Base-by-base conservation (phyloP, 2,797 vertebrate species). In the Gastrophryne carolinensis region DNA sequence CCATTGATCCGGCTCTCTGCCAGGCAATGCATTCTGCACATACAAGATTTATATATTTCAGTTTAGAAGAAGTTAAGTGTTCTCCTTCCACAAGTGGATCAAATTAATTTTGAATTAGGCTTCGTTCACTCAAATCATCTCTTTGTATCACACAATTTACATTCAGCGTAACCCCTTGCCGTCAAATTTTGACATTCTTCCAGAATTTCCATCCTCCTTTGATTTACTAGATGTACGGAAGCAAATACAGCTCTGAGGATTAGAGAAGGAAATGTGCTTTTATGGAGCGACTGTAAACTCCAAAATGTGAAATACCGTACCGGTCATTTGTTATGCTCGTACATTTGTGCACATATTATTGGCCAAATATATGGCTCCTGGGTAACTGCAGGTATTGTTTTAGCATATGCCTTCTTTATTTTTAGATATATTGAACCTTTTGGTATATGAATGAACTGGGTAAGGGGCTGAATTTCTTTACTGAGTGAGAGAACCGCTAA, bases 1-100 rank as follows among this genome's bases (percentile, higher is more conserved):
- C 81, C 86, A 88, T 85, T 89, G 87, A 88, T 88, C 82, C 86
- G 85, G 84, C 89, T 84, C 83, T 78, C 75, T 86, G 75, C 66
- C 80, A 80, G 83, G 84, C 63, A 3, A 81, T 85, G 86, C 79
- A 57, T 83, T 83, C 80, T 5, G 9, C 79, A 52, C 72, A 79
- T 79, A 68, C 67, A 86, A 81, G 79, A 81, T 78, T 80, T 75
- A 54, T 81, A 79, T 77, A 69, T 80, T 79, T 81, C 73, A 13
- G 50, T 79, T 74, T 73, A 65, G 57, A 39, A 68, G 68, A 80
- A 68, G 75, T 60, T 78, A 73, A 83, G 52, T 39, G 62, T 47
- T 81, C 57, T 72, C 83, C 75, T 81, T 57, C 26, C 80, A 80
- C 39, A 71, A 80, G 63, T 69, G 73, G 44, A 73, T 80, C 76